A percentile compares a stretch with the other conserved stretches of the same genome.
Evolutionary conservation across 2,888 invertebrate species (phyloP).

Genomic region (Ferrisia virgata): DNA sequence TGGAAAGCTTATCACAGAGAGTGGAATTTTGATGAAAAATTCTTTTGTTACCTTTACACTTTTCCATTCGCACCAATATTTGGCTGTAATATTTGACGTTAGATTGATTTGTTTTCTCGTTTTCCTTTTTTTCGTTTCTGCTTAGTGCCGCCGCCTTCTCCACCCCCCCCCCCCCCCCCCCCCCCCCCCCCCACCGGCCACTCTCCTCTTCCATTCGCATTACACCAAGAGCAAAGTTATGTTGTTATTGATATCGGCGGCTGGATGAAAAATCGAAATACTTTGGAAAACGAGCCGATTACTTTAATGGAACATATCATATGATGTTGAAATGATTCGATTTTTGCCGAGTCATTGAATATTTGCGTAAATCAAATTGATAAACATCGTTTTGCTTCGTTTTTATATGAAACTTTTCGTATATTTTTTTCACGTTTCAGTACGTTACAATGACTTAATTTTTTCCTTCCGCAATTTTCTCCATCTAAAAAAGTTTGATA

Average conservation of each 20-base stretch:
- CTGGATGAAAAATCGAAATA: neutral
- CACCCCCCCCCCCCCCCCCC: neutral
- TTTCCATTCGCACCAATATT: neutral
- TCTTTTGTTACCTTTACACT: neutral
- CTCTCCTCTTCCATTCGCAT: neutral
- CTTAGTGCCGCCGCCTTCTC: neutral
- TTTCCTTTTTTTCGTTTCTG: neutral
- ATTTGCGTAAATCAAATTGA: neutral
- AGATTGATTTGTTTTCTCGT: slow-evolving; percentile 4
- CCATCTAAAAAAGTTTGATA: neutral
- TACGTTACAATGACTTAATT: neutral
- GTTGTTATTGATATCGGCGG: neutral
- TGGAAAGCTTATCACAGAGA: neutral
- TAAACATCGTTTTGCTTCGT: neutral
- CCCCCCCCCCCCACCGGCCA: neutral
- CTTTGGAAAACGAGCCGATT: neutral
- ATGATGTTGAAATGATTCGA: neutral
- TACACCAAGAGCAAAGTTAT: neutral
- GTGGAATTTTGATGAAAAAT: slow-evolving; percentile 6
- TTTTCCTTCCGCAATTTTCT: neutral
- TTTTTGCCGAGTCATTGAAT: neutral
- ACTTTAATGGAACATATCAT: neutral
- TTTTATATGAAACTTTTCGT: neutral
- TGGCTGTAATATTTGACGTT: slow-evolving; percentile 6
- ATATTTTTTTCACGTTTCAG: neutral